Percentiles rank a stretch among this genome's conserved stretches.
phyloP scores from a whole-genome alignment of 2,113 vertebrate species.

The Ammodramus savannarum region DNA sequence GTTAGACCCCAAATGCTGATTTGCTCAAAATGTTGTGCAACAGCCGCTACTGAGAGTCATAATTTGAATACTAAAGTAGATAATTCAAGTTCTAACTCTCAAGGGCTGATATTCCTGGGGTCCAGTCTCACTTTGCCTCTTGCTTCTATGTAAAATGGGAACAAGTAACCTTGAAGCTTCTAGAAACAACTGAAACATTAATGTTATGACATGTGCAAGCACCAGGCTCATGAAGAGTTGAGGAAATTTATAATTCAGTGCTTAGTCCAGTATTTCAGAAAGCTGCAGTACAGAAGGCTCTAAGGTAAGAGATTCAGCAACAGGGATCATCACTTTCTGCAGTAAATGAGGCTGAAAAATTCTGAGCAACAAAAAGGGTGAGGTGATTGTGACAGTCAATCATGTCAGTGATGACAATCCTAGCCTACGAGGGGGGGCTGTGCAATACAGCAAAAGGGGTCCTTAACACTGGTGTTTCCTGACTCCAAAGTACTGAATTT shows the following conservation, averaged over 20 bases:
- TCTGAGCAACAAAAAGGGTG: not conserved
- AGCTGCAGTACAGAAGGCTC: not conserved
- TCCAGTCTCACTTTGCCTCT: not conserved
- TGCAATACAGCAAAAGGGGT: not conserved
- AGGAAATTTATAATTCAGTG: not conserved
- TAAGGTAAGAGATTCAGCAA: not conserved
- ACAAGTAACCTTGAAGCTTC: not conserved
- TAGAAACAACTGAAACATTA: not conserved
- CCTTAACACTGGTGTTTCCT: not conserved
- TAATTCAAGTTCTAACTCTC: not conserved
- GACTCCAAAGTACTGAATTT: not conserved
- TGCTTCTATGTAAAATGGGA: not conserved
- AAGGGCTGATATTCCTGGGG: not conserved
- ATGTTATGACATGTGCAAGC: not conserved
- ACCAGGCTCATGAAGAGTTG: not conserved
- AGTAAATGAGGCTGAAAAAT: not conserved
- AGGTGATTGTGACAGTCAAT: not conserved
- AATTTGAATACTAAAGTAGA: not conserved
- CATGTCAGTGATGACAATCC: not conserved
- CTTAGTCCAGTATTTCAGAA: not conserved
- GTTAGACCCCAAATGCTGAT: not conserved
- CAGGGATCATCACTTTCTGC: not conserved
- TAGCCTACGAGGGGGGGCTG: fast-evolving
- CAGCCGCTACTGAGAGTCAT: not conserved
- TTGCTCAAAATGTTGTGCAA: not conserved